These are phyloP conservation scores for Coregonus sp. DNA, from an alignment of 2,797 vertebrate species.

Conservation along the genomic window DNA sequence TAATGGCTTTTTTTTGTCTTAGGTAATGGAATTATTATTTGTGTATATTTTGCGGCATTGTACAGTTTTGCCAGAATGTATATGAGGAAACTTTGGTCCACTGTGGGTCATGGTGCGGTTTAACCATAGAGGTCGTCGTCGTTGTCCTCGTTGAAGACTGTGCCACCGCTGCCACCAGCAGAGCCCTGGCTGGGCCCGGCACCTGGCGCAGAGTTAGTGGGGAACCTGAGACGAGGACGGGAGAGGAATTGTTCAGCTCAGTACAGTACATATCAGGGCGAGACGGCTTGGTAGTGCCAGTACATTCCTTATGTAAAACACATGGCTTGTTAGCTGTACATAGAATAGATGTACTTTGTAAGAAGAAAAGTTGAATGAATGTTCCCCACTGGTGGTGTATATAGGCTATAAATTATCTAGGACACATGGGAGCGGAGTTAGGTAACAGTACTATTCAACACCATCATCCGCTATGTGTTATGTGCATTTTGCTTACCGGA, in stretches of 20 bases:
- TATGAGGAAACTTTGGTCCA: slow-evolving; percentile 46
- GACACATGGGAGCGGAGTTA: neutral
- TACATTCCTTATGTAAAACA: too few species aligned
- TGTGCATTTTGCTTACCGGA: slow-evolving; percentile 73
- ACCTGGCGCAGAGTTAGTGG: slow-evolving; percentile 79
- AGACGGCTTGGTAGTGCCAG: too few species aligned
- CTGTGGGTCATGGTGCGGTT: slow-evolving; percentile 28
- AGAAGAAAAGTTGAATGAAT: too few species aligned
- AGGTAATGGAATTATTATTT: slow-evolving; percentile 59
- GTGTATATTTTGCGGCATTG: slow-evolving; percentile 36
- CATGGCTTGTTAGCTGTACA: too few species aligned
- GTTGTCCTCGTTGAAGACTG: slow-evolving; percentile 86
- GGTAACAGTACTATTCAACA: neutral
- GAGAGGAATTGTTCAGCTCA: neutral
- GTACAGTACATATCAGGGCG: too few species aligned
- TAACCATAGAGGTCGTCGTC: slow-evolving; percentile 89
- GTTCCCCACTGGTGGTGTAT: neutral
- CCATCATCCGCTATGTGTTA: neutral
- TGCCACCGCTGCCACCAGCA: slow-evolving; percentile 74
- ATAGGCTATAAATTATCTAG: neutral
- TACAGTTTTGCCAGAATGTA: slow-evolving; percentile 65
- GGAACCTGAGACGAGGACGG: slow-evolving; percentile 74
- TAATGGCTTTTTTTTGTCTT: slow-evolving; percentile 60
- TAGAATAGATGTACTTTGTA: too few species aligned
- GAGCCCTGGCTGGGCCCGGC: slow-evolving; percentile 85